These are phyloP conservation scores for Athene noctua DNA, from an alignment of 2,113 vertebrate species.

Conservation along the genomic window DNA sequence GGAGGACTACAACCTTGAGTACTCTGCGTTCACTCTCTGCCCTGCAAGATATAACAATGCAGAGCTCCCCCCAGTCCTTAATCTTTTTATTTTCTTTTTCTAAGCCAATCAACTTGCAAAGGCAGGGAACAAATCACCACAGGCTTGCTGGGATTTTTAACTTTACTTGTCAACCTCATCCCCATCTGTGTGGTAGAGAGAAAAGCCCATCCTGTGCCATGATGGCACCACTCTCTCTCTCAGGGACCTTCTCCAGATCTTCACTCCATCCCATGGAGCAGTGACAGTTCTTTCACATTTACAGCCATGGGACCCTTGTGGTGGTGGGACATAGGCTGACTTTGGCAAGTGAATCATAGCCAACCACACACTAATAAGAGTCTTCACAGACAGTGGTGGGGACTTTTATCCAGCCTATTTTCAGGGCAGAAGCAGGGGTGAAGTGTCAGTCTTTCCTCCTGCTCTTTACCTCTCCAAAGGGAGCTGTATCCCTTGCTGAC, in stretches of 20 bases:
- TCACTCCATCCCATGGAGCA: neutral
- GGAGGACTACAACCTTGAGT: neutral
- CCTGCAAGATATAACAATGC: neutral
- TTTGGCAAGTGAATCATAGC: neutral
- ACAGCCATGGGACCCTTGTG: rapidly evolving
- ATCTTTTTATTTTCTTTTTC: neutral
- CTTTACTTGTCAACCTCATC: neutral
- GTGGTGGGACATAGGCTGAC: neutral
- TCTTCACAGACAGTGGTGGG: neutral
- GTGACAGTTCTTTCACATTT: neutral
- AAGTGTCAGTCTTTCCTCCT: neutral
- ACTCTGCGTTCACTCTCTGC: rapidly evolving
- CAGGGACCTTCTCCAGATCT: neutral
- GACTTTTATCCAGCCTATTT: neutral
- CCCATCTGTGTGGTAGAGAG: neutral
- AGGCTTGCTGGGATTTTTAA: neutral
- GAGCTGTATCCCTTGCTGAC: neutral
- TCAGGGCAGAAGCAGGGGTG: neutral
- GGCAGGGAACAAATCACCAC: neutral
- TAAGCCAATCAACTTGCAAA: neutral
- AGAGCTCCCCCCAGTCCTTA: rapidly evolving
- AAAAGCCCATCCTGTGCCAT: neutral
- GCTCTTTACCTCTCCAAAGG: neutral
- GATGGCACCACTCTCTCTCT: neutral
- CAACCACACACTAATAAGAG: neutral